phyloP scores from a whole-genome alignment of 64 coral and sea anemone species.

The Actinia tenebrosa region DNA sequence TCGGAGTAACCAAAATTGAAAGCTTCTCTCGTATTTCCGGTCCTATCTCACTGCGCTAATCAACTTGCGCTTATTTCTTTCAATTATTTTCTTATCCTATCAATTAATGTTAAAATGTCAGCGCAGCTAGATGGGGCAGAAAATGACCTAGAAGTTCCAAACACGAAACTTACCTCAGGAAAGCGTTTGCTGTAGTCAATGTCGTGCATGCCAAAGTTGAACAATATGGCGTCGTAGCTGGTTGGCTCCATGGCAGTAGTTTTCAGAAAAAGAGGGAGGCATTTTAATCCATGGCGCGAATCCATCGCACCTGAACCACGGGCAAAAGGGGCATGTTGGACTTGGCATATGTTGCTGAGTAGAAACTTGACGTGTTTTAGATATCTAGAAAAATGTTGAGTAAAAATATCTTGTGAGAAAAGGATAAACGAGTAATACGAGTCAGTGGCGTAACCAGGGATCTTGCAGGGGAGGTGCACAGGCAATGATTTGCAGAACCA shows the following conservation, averaged over 20 bases:
- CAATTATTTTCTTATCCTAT: too few relatives aligned
- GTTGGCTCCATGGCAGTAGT: constrained; percentile 68
- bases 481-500: too few relatives aligned
- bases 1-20: too few relatives aligned
- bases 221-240: constrained; percentile 71
- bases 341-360: constrained; percentile 61
- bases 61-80: too few relatives aligned
- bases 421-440: too few relatives aligned
- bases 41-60: too few relatives aligned
- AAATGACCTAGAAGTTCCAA: not conserved
- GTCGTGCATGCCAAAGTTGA: constrained; percentile 93
- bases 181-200: constrained; percentile 76
- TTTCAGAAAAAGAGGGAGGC: constrained; percentile 62
- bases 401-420: too few relatives aligned
- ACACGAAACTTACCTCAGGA: constrained; percentile 55
- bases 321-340: constrained; percentile 82
- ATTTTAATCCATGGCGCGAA: constrained; percentile 72
- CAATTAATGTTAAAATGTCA: too few relatives aligned
- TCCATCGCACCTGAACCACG: constrained; percentile 82
- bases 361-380: constrained; percentile 31
- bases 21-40: too few relatives aligned
- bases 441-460: too few relatives aligned
- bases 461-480: too few relatives aligned
- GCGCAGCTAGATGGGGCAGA: too few relatives aligned
- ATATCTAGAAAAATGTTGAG: constrained; percentile 39